phyloP scores from a whole-genome alignment of 2,113 vertebrate species.

The Apodemus sylvaticus region DNA sequence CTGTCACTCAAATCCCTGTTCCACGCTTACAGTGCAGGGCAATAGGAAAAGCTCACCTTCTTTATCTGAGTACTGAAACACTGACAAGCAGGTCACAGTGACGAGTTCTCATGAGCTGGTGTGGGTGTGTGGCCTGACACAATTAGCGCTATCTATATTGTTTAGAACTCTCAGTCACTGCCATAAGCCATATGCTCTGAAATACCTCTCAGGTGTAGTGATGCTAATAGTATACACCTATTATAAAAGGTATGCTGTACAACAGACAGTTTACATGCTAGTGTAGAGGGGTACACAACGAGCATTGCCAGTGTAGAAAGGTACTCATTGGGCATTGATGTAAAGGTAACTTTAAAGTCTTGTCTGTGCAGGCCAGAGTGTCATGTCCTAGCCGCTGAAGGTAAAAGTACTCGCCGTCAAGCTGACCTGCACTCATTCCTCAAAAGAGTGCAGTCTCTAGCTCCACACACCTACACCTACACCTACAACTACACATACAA shows the following conservation, averaged over 20 bases:
- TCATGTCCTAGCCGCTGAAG: not conserved
- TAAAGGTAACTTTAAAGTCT: not conserved
- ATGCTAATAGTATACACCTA: not conserved
- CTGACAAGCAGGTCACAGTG: not conserved
- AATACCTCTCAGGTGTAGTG: conserved; percentile 2
- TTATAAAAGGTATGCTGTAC: not conserved
- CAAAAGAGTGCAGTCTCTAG: not conserved
- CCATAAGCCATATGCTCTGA: not conserved
- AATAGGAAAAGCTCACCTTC: not conserved
- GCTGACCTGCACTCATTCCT: not conserved
- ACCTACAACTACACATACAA: not conserved
- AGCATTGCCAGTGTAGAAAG: not conserved
- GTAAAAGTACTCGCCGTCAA: not conserved
- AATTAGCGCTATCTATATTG: not conserved
- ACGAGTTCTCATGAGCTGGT: not conserved
- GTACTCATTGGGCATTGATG: not conserved
- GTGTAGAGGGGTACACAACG: not conserved
- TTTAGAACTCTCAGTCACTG: not conserved
- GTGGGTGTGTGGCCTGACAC: not conserved
- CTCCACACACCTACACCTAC: not conserved
- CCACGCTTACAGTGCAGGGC: not conserved
- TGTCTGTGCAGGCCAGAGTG: not conserved
- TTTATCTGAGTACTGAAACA: not conserved
- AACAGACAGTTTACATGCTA: not conserved
- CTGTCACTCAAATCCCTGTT: not conserved